Percentiles rank a stretch among this genome's conserved stretches.
These are phyloP conservation scores for Colletes latitarsis DNA, from an alignment of 1,140 invertebrate species.

Conservation along the genomic window DNA sequence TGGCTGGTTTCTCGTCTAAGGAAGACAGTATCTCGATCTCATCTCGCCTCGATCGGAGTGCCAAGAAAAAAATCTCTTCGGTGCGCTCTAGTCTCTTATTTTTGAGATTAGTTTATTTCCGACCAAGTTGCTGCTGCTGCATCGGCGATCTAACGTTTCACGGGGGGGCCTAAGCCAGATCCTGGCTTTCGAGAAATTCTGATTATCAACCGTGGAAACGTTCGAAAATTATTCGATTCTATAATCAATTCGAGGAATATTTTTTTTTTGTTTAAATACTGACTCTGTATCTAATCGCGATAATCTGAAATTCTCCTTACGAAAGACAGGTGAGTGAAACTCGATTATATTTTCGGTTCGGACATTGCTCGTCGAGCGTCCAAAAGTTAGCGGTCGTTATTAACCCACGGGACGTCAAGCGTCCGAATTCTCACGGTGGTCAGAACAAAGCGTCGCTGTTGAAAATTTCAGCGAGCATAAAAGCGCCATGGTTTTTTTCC, in stretches of 20 bases:
- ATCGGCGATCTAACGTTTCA: background rate
- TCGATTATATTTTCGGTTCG: too few relatives aligned
- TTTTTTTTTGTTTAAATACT: too few relatives aligned
- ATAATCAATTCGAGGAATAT: too few relatives aligned
- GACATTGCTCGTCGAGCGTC: background rate
- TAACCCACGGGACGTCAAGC: background rate
- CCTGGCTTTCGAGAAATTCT: too few relatives aligned
- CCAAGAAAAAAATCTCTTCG: constrained; percentile 26
- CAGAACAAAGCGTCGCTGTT: background rate
- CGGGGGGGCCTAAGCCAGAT: background rate
- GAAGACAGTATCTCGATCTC: constrained; percentile 65
- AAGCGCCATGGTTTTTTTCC: background rate
- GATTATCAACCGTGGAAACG: too few relatives aligned
- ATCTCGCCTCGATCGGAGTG: constrained; percentile 52
- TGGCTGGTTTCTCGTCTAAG: constrained; percentile 52
- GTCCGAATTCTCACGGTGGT: constrained; percentile 46
- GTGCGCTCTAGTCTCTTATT: constrained; percentile 19
- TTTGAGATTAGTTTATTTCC: constrained; percentile 27
- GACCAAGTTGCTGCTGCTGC: too few relatives aligned
- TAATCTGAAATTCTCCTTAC: too few relatives aligned
- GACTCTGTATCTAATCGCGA: too few relatives aligned
- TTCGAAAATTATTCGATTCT: too few relatives aligned
- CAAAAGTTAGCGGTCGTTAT: background rate
- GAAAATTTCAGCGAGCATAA: background rate
- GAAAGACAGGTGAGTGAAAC: too few relatives aligned